phyloP scores from a whole-genome alignment of 92 coral and sea anemone species.

The Epizoanthus rinbou region DNA sequence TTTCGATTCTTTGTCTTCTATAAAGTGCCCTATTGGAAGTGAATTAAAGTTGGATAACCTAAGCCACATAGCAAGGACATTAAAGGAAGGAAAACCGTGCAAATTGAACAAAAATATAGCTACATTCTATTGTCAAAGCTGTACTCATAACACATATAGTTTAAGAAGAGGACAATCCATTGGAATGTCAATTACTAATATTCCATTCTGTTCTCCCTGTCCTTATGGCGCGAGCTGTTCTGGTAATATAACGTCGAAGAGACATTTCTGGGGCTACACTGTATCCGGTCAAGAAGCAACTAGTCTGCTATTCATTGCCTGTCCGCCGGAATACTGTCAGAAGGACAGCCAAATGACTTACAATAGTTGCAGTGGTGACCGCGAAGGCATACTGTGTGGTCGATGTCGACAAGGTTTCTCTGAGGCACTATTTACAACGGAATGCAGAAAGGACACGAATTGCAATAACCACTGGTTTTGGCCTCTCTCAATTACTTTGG shows the following conservation, averaged over 20 bases:
- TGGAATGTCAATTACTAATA: slow-evolving; percentile 46
- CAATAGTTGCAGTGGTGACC: slow-evolving; percentile 60
- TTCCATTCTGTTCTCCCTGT: slow-evolving; percentile 53
- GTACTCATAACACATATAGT: slow-evolving; percentile 59
- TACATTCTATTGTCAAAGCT: slow-evolving; percentile 51
- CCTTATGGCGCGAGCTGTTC: slow-evolving; percentile 52
- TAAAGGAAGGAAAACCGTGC: slow-evolving; percentile 30
- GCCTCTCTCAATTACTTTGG: slow-evolving; percentile 15
- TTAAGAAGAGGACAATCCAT: slow-evolving; percentile 55
- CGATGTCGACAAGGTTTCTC: slow-evolving; percentile 44
- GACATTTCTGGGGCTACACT: slow-evolving; percentile 50
- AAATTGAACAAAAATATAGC: slow-evolving; percentile 47
- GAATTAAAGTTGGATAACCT: slow-evolving; percentile 51
- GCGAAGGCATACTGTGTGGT: slow-evolving; percentile 62
- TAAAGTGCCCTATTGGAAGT: slow-evolving; percentile 66
- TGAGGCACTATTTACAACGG: slow-evolving; percentile 48
- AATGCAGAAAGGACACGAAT: slow-evolving; percentile 36
- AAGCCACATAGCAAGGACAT: slow-evolving; percentile 40
- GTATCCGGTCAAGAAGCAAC: neutral
- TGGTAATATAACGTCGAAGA: slow-evolving; percentile 54
- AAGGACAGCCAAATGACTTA: slow-evolving; percentile 26
- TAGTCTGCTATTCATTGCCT: slow-evolving; percentile 34
- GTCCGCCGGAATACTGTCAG: slow-evolving; percentile 53
- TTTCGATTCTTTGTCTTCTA: slow-evolving; percentile 18
- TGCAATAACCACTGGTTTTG: slow-evolving; percentile 51